A percentile compares a stretch with the other conserved stretches of the same genome.
Evolutionary conservation across 2,888 invertebrate species (phyloP).

Genomic region (Hirtodrosophila confusa): DNA sequence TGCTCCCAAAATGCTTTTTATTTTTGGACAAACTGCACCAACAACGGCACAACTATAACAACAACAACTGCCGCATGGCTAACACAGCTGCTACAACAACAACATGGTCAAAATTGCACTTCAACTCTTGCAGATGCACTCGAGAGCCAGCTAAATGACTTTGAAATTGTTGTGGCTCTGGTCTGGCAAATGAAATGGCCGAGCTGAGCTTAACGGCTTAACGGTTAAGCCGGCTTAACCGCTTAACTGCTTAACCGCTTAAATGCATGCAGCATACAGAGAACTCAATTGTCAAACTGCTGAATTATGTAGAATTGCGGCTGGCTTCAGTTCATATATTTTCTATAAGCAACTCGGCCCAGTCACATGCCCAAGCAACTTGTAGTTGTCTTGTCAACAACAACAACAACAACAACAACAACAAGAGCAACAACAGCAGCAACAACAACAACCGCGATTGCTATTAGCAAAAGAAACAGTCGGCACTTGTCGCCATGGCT

Average conservation of each 20-base stretch:
- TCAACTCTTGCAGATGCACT: slow-evolving; percentile 9
- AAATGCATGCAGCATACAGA: slow-evolving; percentile 11
- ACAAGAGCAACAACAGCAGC: slow-evolving; percentile 4
- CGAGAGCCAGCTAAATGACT: slow-evolving; percentile 6
- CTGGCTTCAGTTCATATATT: slow-evolving; percentile 36
- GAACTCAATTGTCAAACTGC: background rate
- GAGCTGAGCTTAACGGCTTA: slow-evolving; percentile 4
- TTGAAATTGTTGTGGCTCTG: slow-evolving; percentile 3
- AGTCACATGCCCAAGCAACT: slow-evolving; percentile 24
- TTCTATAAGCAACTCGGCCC: slow-evolving; percentile 38
- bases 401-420: slow-evolving; percentile 7
- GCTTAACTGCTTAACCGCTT: slow-evolving; percentile 1
- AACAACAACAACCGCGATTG: slow-evolving; percentile 20
- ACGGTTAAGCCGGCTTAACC: too few species aligned
- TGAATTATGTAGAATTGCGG: slow-evolving; percentile 7
- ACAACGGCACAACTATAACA: slow-evolving; percentile 8
- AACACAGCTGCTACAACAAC: slow-evolving; percentile 4
- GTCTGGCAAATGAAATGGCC: slow-evolving; percentile 1
- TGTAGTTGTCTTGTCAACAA: slow-evolving; percentile 33
- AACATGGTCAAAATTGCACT: slow-evolving; percentile 24
- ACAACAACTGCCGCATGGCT: background rate
- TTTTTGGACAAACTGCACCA: slow-evolving; percentile 64
- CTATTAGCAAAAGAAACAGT: slow-evolving; percentile 43
- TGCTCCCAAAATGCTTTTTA: slow-evolving; percentile 76
- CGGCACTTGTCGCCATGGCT: slow-evolving; percentile 53